phyloP scores from a whole-genome alignment of 2,113 vertebrate species.

The Axis porcinus region DNA sequence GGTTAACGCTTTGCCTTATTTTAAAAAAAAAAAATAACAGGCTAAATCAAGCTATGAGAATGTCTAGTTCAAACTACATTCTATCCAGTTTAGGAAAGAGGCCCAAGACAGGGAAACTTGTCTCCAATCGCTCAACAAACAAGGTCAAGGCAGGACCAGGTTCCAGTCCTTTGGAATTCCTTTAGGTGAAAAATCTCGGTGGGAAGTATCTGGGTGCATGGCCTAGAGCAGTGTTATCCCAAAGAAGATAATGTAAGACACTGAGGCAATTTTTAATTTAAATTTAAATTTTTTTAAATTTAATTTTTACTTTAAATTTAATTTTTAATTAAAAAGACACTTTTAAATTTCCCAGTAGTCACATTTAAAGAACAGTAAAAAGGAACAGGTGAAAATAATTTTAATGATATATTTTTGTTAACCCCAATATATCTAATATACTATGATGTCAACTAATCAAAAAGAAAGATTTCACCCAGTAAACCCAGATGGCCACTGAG shows the following conservation, averaged over 20 bases:
- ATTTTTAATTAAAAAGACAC: not conserved
- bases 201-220: rapidly evolving
- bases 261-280: not conserved
- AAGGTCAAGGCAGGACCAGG: not conserved
- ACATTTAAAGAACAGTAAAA: not conserved
- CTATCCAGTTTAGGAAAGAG: not conserved
- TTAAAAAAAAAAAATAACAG: not conserved
- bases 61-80: not conserved
- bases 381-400: not conserved
- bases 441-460: not conserved
- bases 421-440: not conserved
- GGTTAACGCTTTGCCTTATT: not conserved
- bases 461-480: not conserved
- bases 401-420: not conserved
- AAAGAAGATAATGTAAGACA: too few species aligned
- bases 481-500: not conserved
- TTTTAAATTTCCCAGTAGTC: not conserved
- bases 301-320: not conserved
- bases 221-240: not conserved
- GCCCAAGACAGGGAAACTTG: not conserved
- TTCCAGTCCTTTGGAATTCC: not conserved
- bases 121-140: not conserved
- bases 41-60: not conserved
- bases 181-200: not conserved
- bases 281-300: not conserved